Conservation (phyloP, 30 jellyfish, hydroid and myxozoan genomes). For the Sanderia malayensis region DNA sequence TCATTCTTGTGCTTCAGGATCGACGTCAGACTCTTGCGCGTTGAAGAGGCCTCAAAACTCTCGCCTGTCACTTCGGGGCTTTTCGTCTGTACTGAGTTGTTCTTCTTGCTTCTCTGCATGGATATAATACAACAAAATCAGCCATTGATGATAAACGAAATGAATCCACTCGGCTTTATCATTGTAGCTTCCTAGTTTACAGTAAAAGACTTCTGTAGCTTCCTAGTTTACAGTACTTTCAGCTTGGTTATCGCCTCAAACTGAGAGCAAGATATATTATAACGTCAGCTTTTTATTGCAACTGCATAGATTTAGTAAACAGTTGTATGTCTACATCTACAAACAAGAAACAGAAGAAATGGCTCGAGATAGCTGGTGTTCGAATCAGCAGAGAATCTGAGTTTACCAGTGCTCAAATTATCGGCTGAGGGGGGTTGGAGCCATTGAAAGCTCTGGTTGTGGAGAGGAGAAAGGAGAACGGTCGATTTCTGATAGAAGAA, state of each 20-base stretch:
- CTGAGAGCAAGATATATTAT: too few species aligned
- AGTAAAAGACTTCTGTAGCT: background rate
- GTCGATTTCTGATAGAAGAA: background rate
- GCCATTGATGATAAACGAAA: background rate
- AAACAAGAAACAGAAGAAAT: too few species aligned
- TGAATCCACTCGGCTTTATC: background rate
- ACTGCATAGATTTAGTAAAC: too few species aligned
- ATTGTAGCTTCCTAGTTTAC: background rate
- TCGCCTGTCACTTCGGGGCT: background rate
- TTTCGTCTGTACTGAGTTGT: background rate
- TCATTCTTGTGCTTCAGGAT: constrained; percentile 43
- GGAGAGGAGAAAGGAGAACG: too few species aligned
- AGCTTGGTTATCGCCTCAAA: too few species aligned
- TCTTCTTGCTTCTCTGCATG: constrained; percentile 8
- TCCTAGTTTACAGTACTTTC: background rate
- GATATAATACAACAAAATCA: background rate
- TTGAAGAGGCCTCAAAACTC: background rate
- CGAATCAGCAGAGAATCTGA: too few species aligned
- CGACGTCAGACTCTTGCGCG: constrained; percentile 23
- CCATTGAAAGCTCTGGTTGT: too few species aligned
- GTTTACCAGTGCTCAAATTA: too few species aligned
- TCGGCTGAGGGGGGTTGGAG: too few species aligned
- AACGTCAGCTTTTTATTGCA: too few species aligned
- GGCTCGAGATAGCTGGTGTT: too few species aligned
- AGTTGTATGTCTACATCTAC: too few species aligned